These are phyloP conservation scores for Oscheius sp. DNA, from an alignment of 1,140 invertebrate species.

Conservation along the genomic window DNA sequence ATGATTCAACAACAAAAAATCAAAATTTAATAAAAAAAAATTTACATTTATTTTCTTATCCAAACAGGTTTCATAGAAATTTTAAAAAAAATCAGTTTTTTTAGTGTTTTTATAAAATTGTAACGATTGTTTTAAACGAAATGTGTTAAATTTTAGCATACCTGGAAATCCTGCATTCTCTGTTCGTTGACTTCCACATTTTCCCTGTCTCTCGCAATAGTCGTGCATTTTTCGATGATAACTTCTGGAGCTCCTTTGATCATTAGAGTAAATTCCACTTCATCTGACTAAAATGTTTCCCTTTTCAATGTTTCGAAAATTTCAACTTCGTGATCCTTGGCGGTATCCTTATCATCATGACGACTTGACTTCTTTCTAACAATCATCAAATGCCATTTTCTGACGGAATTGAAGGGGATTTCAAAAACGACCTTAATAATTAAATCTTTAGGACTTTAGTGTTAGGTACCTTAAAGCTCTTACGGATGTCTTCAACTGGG, in stretches of 20 bases:
- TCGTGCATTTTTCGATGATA: conserved; percentile 45
- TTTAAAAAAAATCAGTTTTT: no score
- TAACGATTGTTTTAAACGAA: no score
- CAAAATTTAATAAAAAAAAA: no score
- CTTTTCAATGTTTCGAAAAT: not conserved
- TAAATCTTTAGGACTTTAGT: not conserved
- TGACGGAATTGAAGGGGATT: conserved; percentile 56
- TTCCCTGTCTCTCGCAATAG: conserved; percentile 39
- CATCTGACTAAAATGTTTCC: not conserved
- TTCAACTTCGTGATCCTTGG: conserved; percentile 11
- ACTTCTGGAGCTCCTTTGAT: conserved; percentile 57
- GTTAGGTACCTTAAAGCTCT: conserved; percentile 24
- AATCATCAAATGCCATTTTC: conserved; percentile 56
- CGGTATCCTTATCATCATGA: not conserved
- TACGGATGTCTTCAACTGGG: conserved; percentile 27
- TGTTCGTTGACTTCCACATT: conserved; percentile 36
- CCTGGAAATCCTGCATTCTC: conserved; percentile 44
- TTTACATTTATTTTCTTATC: no score
- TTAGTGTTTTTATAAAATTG: no score
- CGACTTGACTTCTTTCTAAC: not conserved
- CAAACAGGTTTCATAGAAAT: no score
- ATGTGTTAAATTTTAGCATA: no score
- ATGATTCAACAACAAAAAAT: no score
- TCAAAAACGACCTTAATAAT: conserved; percentile 48
- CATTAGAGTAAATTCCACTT: conserved; percentile 46